A percentile compares a stretch with the other conserved stretches of the same genome.
Conservation (phyloP, 2,113 vertebrate species). For the Melanocharis versteri region DNA sequence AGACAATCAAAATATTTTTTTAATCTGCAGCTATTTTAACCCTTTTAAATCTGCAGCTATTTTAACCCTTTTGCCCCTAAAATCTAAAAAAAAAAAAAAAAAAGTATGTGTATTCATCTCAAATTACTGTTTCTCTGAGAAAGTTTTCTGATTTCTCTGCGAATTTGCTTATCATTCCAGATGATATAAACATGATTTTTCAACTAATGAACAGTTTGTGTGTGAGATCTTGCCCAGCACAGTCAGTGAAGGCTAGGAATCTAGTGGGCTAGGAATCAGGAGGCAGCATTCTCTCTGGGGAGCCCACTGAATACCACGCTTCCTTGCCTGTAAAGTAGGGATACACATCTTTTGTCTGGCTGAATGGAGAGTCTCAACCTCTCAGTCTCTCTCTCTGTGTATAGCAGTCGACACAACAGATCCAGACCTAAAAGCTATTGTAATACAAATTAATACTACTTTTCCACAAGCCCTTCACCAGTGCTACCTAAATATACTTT, state of each 20-base stretch:
- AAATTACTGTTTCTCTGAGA: background rate
- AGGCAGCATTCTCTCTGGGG: background rate
- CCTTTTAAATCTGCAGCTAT: background rate
- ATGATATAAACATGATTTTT: background rate
- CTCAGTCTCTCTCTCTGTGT: background rate
- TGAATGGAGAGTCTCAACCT: background rate
- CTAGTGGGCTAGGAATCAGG: background rate
- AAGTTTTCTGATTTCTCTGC: background rate
- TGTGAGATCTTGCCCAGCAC: background rate
- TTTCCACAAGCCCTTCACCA: background rate
- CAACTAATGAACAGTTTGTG: background rate
- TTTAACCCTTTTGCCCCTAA: background rate
- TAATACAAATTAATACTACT: constrained; percentile 14
- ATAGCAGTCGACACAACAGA: background rate
- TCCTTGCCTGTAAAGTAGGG: background rate
- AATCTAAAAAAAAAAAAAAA: background rate
- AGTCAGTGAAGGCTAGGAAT: background rate
- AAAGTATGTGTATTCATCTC: fast-evolving
- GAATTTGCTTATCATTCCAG: background rate
- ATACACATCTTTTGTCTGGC: constrained; percentile 2
- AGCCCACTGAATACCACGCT: background rate
- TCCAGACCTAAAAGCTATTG: background rate
- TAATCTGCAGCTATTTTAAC: background rate
- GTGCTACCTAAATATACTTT: background rate
- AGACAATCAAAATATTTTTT: background rate